Evolutionary conservation across 2,113 vertebrate genomes (phyloP), one percentile per base, ranked within the genome.

Genomic region (Hemicordylus capensis): DNA sequence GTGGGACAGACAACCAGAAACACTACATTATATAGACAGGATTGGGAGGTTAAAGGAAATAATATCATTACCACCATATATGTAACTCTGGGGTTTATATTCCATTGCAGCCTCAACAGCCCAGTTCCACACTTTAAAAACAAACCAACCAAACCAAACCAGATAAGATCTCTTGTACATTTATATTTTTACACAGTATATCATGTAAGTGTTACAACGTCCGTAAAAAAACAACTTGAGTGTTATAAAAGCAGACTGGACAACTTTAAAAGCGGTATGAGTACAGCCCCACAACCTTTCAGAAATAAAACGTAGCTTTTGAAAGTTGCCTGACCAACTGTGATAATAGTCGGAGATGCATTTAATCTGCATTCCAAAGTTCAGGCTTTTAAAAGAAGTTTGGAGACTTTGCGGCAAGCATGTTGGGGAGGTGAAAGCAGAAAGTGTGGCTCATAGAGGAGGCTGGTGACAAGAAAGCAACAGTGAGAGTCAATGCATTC

Each of bases 61-160:
- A 24, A 58, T 51, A 14, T 31, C 5, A 20, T 64, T 67, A 64
- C 19, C 26, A 14, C 34, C 46, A 6, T 63, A 20, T 1, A 3
- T 37, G 48, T 2, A 17, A 61, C 6, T 74, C 76, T 39, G 4
- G 86, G 61, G 12, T 31, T n/a, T 1, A 7, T 20, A 37, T 24
- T 19, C 7, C 17, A 1, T 0, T 0, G 3, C 61, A 73, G 0
- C 0, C 79, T 48, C 39, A 34, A 3, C 0, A 58, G 37, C 46
- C 34, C 66, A 2, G 0, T 9, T 63, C 37, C 80, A n/a, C n/a
- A n/a, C n/a, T n/a, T n/a, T n/a, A n/a, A n/a, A n/a, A n/a, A n/a
- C n/a, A n/a, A n/a, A n/a, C n/a, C n/a, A n/a, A n/a, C n/a, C n/a
- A n/a, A n/a, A n/a, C n/a, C n/a, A n/a, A n/a, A n/a, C n/a, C n/a